These are phyloP conservation scores for Pterostichus madidus DNA, from an alignment of 2,888 invertebrate genomes.

Conservation along the genomic window DNA sequence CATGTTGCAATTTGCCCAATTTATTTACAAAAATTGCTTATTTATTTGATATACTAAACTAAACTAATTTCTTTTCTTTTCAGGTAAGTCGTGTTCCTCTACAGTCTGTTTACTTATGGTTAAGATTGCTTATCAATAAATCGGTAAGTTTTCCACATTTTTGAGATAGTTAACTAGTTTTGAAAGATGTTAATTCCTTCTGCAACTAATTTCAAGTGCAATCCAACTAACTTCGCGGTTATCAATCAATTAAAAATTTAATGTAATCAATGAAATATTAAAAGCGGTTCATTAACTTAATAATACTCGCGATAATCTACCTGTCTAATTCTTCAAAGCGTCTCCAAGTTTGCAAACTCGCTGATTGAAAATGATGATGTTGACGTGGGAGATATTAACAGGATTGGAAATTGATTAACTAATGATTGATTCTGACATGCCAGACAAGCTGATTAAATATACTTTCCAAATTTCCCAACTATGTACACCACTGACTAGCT, in stretches of 20 bases:
- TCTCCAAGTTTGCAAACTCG: constrained; percentile 50
- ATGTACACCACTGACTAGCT: not conserved
- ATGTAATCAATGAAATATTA: constrained; percentile 56
- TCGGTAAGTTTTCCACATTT: constrained; percentile 3
- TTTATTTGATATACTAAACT: not conserved
- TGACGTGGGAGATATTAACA: constrained; percentile 55
- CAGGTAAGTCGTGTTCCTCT: not conserved
- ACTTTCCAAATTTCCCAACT: constrained; percentile 62
- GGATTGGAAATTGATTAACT: constrained; percentile 65
- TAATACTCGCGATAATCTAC: constrained; percentile 51
- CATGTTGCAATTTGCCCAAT: too few relatives aligned
- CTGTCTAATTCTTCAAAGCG: constrained; percentile 59
- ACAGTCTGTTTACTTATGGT: too few relatives aligned
- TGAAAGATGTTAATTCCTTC: not conserved
- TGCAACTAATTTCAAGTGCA: not conserved
- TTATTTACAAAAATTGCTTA: too few relatives aligned
- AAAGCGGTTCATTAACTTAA: constrained; percentile 52
- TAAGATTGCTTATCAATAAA: not conserved
- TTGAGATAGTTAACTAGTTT: not conserved
- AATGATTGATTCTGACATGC: constrained; percentile 64
- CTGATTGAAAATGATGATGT: constrained; percentile 65
- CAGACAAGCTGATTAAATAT: constrained; percentile 61
- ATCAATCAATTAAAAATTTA: constrained; percentile 56
- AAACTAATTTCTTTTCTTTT: not conserved
- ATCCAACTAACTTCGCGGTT: constrained; percentile 6